Percentiles rank a stretch among this genome's conserved stretches.
Evolutionary conservation across 2,113 vertebrate species (phyloP).

Genomic region (Campylomormyrus numenius): DNA sequence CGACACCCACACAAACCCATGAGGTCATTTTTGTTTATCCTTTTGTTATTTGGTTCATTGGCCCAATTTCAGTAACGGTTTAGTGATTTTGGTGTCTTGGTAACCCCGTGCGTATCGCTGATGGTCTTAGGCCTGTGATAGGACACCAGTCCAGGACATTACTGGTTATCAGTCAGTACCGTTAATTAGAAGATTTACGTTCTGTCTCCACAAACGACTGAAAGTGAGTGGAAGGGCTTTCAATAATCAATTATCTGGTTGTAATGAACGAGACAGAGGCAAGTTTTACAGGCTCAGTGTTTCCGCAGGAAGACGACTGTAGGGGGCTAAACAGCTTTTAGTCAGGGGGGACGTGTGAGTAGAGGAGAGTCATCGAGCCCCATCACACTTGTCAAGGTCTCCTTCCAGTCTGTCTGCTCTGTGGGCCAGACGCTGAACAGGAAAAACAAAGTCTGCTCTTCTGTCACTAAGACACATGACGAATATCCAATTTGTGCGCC

Average conservation of each 20-base stretch:
- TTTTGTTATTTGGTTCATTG: background rate
- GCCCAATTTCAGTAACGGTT: background rate
- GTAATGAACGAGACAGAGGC: background rate
- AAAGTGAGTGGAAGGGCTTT: background rate
- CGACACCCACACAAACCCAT: background rate
- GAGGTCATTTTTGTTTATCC: background rate
- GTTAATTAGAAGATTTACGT: slow-evolving; percentile 17
- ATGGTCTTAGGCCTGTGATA: background rate
- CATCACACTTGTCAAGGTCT: background rate
- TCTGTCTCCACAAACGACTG: background rate
- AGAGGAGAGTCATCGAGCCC: background rate
- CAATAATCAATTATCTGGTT: background rate
- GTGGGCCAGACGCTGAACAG: background rate
- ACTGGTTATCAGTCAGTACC: background rate
- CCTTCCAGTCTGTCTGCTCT: background rate
- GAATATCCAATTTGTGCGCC: background rate
- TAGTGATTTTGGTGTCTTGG: background rate
- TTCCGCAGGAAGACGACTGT: background rate
- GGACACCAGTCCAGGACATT: background rate
- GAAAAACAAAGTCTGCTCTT: background rate
- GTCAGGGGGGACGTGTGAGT: background rate
- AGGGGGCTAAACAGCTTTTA: background rate
- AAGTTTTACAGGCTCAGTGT: background rate
- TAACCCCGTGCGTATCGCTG: background rate
- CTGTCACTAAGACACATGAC: background rate